These are phyloP conservation scores for Halcyon senegalensis DNA, from an alignment of 2,113 vertebrate species.

Conservation along the genomic window DNA sequence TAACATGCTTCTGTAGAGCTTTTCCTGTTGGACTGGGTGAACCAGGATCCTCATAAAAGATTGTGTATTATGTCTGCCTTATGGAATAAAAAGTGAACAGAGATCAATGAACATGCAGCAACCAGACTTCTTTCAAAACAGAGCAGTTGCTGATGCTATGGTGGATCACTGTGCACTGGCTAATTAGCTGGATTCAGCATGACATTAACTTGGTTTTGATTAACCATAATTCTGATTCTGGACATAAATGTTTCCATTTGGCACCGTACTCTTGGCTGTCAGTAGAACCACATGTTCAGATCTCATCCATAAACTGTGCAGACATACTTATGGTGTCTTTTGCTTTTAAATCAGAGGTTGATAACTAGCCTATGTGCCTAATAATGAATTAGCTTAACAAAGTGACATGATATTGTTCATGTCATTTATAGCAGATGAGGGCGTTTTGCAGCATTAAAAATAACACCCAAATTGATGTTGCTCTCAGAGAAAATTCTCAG, in stretches of 20 bases:
- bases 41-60: not conserved
- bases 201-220: not conserved
- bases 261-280: not conserved
- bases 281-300: constrained; percentile 26
- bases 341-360: constrained; percentile 7
- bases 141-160: not conserved
- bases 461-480: not conserved
- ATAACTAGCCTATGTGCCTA: not conserved
- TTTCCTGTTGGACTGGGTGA: not conserved
- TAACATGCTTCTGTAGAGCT: not conserved
- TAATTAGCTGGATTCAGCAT: not conserved
- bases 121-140: not conserved
- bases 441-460: not conserved
- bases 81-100: not conserved
- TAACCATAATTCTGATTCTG: not conserved
- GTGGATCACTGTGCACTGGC: not conserved
- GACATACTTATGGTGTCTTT: constrained; percentile 13
- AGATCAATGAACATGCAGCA: not conserved
- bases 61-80: not conserved
- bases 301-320: not conserved
- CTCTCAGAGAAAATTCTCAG: not conserved
- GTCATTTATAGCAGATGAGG: not conserved
- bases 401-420: not conserved
- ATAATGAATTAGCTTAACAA: not conserved
- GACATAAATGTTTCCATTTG: constrained; percentile 37